phyloP scores from a whole-genome alignment of 2,888 invertebrate genomes.

The Anorthoa munda region DNA sequence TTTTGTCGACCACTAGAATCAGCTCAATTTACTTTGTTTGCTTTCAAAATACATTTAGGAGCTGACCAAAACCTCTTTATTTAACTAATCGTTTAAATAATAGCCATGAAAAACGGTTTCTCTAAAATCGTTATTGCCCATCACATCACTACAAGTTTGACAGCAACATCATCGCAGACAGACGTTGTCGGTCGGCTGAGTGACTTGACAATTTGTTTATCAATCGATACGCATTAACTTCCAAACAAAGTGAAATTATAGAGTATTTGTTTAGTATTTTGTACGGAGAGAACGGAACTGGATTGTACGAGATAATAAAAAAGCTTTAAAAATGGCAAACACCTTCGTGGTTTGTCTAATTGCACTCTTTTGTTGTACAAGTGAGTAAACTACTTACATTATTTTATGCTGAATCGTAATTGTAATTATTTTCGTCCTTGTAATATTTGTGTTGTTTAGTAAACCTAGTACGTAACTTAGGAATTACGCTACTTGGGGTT shows the following conservation, averaged over 20 bases:
- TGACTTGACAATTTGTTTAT: constrained; percentile 83
- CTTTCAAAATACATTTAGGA: too few relatives aligned
- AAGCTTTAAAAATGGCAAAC: constrained; percentile 83
- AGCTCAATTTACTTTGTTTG: too few relatives aligned
- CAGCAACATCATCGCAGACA: constrained; percentile 33
- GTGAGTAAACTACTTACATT: constrained; percentile 75
- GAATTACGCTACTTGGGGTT: not conserved
- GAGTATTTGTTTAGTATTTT: constrained; percentile 79
- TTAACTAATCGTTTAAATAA: too few relatives aligned
- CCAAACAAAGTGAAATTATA: constrained; percentile 85
- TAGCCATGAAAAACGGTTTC: not conserved
- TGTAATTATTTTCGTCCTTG: constrained; percentile 71
- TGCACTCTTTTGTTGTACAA: constrained; percentile 82
- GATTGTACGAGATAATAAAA: constrained; percentile 70
- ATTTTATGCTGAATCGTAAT: constrained; percentile 54
- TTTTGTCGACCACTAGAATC: too few relatives aligned
- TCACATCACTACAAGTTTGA: constrained; percentile 51
- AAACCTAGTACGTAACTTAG: not conserved
- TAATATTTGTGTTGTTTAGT: constrained; percentile 50
- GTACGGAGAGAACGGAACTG: constrained; percentile 73
- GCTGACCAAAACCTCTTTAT: too few relatives aligned
- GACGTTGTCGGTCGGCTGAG: constrained; percentile 48
- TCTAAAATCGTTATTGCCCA: not conserved
- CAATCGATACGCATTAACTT: constrained; percentile 83
- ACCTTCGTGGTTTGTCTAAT: constrained; percentile 85